Evolutionary conservation across 2,113 vertebrate species (phyloP), one percentile per base, ranked within the genome.

Genomic region (Bos javanicus): DNA sequence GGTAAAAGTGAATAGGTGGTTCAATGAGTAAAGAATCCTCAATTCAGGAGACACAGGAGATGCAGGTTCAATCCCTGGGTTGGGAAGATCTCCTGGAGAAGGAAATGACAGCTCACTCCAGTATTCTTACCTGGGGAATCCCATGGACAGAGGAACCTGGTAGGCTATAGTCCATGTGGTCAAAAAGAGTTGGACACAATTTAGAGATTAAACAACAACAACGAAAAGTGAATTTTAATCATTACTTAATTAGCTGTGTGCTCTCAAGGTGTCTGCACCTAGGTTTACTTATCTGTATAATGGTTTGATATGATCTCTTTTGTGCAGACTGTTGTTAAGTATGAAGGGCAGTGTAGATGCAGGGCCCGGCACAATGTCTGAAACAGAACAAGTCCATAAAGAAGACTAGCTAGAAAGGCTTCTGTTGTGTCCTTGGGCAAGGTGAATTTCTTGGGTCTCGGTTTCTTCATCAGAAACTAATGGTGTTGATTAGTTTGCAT

Each of bases 391-490:
- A 33, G 15, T 50, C 2, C 21, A 1, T n/a, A 14, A 71, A 26
- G 50, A 62, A 48, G 74, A 93, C 21, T 33, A 64, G 50, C 39
- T 13, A 26, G 6, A 62, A 28, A 56, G 33, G 36, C 62, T 54
- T 46, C 62, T 16, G 10, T 50, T 3, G 0, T 43, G 62, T 39
- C 17, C 54, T n/a, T 81, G 57, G 25, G 14, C 82, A 95, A 54
- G 16, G 54, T 43, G 30, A 57, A 57, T 67, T 90, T 94, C 78
- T 85, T 89, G 28, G 33, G 52, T n/a, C 48, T 88, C 60, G 7
- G 33, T 81, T 43, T 94, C 81, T 52, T 74, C 60, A 36, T 54
- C 67, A 64, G 59, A 56, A 93, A 95, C 46, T 33, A 36, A 67
- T 43, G 26, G 12, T 71, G 17, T 62, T 39, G 5, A 23, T 54